phyloP scores from a whole-genome alignment of 2,113 vertebrate species.

The Eulemur rufifrons region DNA sequence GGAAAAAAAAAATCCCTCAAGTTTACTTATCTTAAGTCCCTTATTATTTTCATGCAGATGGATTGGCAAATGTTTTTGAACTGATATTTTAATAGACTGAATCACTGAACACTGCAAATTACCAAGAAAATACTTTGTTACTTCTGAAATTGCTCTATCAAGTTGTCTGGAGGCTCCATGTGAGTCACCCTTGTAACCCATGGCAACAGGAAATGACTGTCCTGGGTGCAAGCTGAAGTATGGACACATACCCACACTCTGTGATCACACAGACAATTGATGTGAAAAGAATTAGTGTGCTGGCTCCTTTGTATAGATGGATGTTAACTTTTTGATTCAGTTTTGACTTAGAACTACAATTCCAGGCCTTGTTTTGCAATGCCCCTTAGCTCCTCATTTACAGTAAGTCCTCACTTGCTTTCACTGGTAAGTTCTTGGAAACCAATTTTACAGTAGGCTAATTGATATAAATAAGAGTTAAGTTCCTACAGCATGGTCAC shows the following conservation, averaged over 20 bases:
- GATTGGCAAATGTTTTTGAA: constrained; percentile 38
- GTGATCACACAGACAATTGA: neutral
- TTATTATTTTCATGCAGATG: neutral
- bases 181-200: constrained; percentile 53
- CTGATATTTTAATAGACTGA: constrained; percentile 24
- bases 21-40: constrained; percentile 41
- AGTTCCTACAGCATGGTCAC: neutral
- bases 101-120: neutral
- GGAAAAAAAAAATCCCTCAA: constrained; percentile 3
- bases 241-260: neutral
- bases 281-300: neutral
- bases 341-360: neutral
- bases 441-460: neutral
- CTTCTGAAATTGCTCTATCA: neutral
- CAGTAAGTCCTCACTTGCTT: neutral
- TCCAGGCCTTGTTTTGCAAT: neutral
- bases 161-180: constrained; percentile 28
- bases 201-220: constrained; percentile 58
- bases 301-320: neutral
- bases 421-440: neutral
- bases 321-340: neutral
- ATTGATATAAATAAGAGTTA: neutral
- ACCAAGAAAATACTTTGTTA: constrained; percentile 36
- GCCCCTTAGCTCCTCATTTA: neutral
- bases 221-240: neutral